Evolutionary conservation across 2,888 invertebrate genomes (phyloP), one percentile per base, ranked within the genome.

Genomic region (Mythimna vitellina): DNA sequence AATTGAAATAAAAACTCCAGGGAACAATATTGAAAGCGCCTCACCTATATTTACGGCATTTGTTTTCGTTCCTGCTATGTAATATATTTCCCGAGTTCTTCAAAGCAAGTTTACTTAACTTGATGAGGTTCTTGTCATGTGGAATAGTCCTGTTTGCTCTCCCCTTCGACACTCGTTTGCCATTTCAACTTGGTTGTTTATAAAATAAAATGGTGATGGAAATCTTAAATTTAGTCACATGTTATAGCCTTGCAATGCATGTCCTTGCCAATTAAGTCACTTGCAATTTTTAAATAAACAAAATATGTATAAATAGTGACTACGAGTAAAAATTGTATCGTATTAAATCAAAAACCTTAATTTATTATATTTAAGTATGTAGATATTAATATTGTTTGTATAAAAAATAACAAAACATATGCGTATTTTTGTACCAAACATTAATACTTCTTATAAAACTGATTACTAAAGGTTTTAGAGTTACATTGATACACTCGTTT

Each of bases 341-440:
- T 80, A 67, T 76, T 62, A 25, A 78, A 75, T 68, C 62, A 67
- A 80, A 81, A 75, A 65, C 65, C 77, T 78, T 85, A 84, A 88
- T 88, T 89, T 89, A 88, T 88, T 87, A 80, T 87, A 86, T 83
- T 77, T 81, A 85, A 81, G 57, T 84, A 87, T 81, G 80, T 88
- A 88, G 83, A 81, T 88, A 81, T 86, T 83, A 83, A 84, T 89
- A 88, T 88, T 88, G 88, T 92, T 90, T 89, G 88, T 89, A 89
- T 85, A 83, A 75, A 85, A 88, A 76, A 87, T 89, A 89, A 90
- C 86, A 86, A 85, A 88, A 62, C 81, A 76, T 79, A 80, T 82
- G 81, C 83, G 92, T 93, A 93, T 94, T 93, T 93, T 94, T 93
- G 87, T 93, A 93, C 92, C 88, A 88, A 91, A 91, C 88, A 87